These are phyloP conservation scores for Achroia grisella DNA, from an alignment of 1,140 invertebrate species.

Conservation along the genomic window DNA sequence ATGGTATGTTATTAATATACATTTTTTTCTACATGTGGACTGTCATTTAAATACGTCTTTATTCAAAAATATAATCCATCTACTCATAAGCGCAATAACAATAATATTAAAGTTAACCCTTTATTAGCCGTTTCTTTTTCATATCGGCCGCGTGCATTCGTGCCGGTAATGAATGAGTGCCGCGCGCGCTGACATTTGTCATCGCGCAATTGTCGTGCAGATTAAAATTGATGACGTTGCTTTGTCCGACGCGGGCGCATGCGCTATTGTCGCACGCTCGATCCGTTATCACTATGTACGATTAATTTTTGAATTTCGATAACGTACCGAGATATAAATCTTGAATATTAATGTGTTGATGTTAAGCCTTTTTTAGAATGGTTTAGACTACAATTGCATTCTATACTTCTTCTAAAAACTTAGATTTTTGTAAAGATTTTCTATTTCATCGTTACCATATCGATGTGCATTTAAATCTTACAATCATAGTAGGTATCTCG, in stretches of 20 bases:
- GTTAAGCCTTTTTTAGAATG: too few species aligned
- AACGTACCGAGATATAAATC: too few species aligned
- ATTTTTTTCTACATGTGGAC: neutral
- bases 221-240: constrained; percentile 72
- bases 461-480: too few species aligned
- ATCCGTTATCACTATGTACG: constrained; percentile 30
- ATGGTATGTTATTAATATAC: too few species aligned
- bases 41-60: constrained; percentile 9
- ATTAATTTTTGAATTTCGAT: constrained; percentile 17
- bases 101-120: constrained; percentile 57
- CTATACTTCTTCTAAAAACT: too few species aligned
- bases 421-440: too few species aligned
- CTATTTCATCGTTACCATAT: too few species aligned
- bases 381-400: too few species aligned
- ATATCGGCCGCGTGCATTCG: constrained; percentile 44
- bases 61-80: constrained; percentile 30
- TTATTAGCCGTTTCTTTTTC: constrained; percentile 56
- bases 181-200: constrained; percentile 65
- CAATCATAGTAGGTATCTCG: too few species aligned
- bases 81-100: constrained; percentile 43
- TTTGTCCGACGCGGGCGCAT: constrained; percentile 52
- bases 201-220: constrained; percentile 68
- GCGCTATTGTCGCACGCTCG: constrained; percentile 40
- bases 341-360: too few species aligned
- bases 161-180: constrained; percentile 65